Evolutionary conservation across 2,888 invertebrate species (phyloP), one percentile per base, ranked within the genome.

Genomic region (Melanostoma mellinum): DNA sequence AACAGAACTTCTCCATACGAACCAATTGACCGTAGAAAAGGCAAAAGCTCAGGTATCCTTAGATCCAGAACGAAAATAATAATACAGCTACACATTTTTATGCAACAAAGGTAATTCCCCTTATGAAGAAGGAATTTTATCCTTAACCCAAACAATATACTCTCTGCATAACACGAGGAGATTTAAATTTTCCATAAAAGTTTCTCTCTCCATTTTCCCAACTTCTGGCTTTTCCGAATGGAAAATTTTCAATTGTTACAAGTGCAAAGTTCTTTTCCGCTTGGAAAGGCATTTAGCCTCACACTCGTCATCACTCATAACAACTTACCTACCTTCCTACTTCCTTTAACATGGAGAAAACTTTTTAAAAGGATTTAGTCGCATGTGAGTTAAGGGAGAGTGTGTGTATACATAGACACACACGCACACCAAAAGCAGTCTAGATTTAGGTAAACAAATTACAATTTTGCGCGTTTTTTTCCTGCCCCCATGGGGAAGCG

Each of bases 251-350:
- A 80, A 69, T 76, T 75, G 75, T 58, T 65, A 58, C 65, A 75
- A 80, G 80, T 75, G 69, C 58, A 46, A 80, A 71, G 69, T 69
- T 80, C 65, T 71, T 75, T 65, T 80, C 65, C 65, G 71, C 48
- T 48, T 60, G 71, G 52, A 61, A 69, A 38, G 69, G 60, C 50
- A 53, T 55, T 61, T 46, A 48, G 50, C 46, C 63, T 48, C n/a
- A 30, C 63, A 20, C 20, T 20, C 20, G 20, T 20, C 4, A 20
- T 6, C 8, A 5, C 20, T 6, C 30, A 33, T 33, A 9, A 32
- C 32, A 9, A 61, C 9, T 20, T 61, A 20, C 46, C 9, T 35
- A 20, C 48, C 61, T 48, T 55, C 3, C 20, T 9, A 9, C 42
- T 42, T 4, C 3, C 3, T 42, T 1, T 2, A 3, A 20, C 36